Percentiles rank a stretch among this genome's conserved stretches.
phyloP scores from a whole-genome alignment of 2,888 invertebrate species.

The Netelia virgata region DNA sequence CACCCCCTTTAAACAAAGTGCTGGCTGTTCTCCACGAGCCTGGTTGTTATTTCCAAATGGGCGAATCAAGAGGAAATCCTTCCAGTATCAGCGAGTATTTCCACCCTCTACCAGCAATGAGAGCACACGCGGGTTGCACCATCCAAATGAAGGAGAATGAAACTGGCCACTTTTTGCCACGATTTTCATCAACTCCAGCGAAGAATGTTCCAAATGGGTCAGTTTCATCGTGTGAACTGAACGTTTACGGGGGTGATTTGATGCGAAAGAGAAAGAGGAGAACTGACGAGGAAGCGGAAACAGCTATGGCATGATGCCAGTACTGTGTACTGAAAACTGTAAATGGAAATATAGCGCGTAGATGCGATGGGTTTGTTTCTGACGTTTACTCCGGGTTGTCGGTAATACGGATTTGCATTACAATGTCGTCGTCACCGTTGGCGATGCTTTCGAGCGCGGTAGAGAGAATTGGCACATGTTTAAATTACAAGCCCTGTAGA shows the following conservation, averaged over 20 bases:
- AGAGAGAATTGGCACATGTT: constrained; percentile 49
- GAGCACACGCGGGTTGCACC: constrained; percentile 13
- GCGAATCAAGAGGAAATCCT: constrained; percentile 51
- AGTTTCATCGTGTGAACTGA: constrained; percentile 11
- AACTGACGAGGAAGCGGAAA: constrained; percentile 35
- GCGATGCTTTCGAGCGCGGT: background rate
- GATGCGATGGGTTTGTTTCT: constrained; percentile 38
- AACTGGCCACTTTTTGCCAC: constrained; percentile 22
- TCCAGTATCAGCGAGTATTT: constrained; percentile 3
- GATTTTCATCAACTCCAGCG: background rate
- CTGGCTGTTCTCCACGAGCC: constrained; percentile 23
- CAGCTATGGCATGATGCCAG: constrained; percentile 53
- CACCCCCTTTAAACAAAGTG: constrained; percentile 37
- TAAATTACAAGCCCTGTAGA: constrained; percentile 5
- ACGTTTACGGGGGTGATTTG: background rate
- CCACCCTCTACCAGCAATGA: background rate
- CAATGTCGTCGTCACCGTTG: constrained; percentile 35
- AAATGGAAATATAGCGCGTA: background rate
- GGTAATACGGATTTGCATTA: constrained; percentile 61
- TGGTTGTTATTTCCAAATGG: constrained; percentile 58
- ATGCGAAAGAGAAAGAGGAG: constrained; percentile 5
- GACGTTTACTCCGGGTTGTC: constrained; percentile 42
- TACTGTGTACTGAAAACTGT: background rate
- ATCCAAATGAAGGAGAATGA: constrained; percentile 17
- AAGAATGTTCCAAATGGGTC: constrained; percentile 1